Conservation (phyloP, 1,140 invertebrate species). For the Trichomalopsis sarcophagae region DNA sequence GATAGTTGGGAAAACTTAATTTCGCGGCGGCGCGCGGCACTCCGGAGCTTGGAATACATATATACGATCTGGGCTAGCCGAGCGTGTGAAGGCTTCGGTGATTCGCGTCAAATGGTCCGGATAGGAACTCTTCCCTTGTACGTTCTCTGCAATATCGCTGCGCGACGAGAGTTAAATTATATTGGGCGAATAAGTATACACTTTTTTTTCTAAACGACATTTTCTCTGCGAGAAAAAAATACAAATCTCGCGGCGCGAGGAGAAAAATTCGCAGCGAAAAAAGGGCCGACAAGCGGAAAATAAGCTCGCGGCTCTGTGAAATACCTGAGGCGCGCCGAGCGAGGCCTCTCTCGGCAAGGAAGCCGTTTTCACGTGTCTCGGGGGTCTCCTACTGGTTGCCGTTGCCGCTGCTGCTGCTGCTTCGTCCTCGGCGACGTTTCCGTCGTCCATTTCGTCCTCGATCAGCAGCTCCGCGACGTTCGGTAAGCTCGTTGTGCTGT, state of each 20-base stretch:
- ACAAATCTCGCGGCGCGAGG: no score
- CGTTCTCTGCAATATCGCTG: no score
- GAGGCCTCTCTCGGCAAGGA: slow-evolving; percentile 37
- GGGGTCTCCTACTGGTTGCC: slow-evolving; percentile 22
- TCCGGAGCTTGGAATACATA: neutral
- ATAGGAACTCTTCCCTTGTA: no score
- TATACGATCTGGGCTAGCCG: neutral
- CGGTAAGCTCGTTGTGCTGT: slow-evolving; percentile 74
- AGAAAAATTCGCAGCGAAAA: neutral
- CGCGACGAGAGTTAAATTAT: no score
- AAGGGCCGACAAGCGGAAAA: neutral
- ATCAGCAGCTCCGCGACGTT: slow-evolving; percentile 73
- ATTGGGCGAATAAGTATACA: no score
- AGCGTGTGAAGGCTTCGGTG: neutral
- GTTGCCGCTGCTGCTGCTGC: slow-evolving; percentile 26
- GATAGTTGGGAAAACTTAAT: neutral
- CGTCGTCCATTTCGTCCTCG: neutral
- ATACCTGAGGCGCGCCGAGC: slow-evolving; percentile 16
- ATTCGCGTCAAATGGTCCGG: neutral
- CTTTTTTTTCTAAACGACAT: no score
- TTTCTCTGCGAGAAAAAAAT: no score
- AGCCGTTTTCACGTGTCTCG: slow-evolving; percentile 28
- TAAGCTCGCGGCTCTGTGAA: neutral
- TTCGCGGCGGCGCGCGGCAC: neutral
- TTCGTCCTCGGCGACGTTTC: slow-evolving; percentile 42